These are phyloP conservation scores for Therioaphis trifolii DNA, from an alignment of 2,888 invertebrate species.

Conservation along the genomic window DNA sequence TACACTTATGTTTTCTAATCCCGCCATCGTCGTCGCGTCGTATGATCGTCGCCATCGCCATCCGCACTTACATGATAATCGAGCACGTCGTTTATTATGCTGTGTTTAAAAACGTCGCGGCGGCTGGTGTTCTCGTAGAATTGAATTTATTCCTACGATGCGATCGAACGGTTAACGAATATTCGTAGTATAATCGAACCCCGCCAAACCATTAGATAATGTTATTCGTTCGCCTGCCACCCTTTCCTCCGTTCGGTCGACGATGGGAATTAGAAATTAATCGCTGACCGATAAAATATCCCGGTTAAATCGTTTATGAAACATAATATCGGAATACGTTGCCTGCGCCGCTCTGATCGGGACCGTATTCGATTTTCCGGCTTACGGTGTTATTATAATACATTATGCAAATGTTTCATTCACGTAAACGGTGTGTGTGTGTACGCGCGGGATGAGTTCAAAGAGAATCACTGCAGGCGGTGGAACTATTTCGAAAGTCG, in stretches of 20 bases:
- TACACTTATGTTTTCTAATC: not conserved
- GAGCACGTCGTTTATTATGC: not conserved
- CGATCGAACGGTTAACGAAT: not conserved
- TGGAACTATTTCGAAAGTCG: slow-evolving; percentile 34
- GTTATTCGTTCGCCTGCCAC: not conserved
- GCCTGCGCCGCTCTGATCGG: not conserved
- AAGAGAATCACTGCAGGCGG: not conserved
- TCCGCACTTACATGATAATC: not conserved
- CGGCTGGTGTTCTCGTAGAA: not conserved
- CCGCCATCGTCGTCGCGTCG: not conserved
- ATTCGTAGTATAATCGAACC: not conserved
- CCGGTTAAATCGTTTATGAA: slow-evolving; percentile 23
- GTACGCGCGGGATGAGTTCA: slow-evolving; percentile 1
- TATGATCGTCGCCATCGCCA: not conserved
- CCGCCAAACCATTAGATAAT: not conserved
- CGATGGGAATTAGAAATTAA: slow-evolving; percentile 2
- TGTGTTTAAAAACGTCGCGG: not conserved
- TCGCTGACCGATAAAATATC: not conserved
- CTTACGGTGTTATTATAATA: not conserved
- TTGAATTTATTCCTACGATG: not conserved
- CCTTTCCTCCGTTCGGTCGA: not conserved
- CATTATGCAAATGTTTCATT: slow-evolving; percentile 46
- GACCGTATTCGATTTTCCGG: not conserved
- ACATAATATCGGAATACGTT: slow-evolving; percentile 15
- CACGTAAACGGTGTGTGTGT: slow-evolving; percentile 31